Evolutionary conservation across 2,113 vertebrate genomes (phyloP).

Genomic region (Dissostichus mawsoni): DNA sequence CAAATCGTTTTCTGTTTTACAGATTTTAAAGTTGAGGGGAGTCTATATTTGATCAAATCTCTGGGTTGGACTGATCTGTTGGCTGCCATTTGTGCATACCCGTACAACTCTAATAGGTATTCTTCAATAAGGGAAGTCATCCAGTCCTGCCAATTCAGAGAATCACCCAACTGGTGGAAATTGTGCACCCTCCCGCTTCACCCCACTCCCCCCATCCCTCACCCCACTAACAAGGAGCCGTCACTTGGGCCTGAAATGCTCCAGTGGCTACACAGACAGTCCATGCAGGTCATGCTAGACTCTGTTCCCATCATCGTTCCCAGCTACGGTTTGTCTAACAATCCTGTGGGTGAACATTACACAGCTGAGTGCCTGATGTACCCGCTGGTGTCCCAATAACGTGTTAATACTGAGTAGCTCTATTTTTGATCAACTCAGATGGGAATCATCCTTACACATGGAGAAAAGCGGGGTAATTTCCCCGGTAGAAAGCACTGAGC

Average conservation of each 20-base stretch:
- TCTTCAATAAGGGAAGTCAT: not conserved
- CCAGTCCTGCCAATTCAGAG: not conserved
- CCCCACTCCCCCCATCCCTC: slow-evolving; percentile 9
- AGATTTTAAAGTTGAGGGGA: not conserved
- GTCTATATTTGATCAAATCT: not conserved
- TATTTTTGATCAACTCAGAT: slow-evolving; percentile 56
- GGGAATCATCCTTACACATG: slow-evolving; percentile 38
- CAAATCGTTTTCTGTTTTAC: not conserved
- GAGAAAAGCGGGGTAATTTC: slow-evolving; percentile 40
- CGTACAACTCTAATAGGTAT: not conserved
- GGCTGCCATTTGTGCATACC: not conserved
- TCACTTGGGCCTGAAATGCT: slow-evolving; percentile 36
- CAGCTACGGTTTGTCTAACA: slow-evolving; percentile 28
- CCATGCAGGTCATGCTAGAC: slow-evolving; percentile 18
- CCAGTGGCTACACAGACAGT: slow-evolving; percentile 20
- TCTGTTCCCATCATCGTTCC: slow-evolving; percentile 28
- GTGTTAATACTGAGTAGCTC: slow-evolving; percentile 34
- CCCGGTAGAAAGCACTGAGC: slow-evolving; percentile 6
- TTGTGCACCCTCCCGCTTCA: not conserved
- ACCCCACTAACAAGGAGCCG: slow-evolving; percentile 43
- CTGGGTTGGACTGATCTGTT: not conserved
- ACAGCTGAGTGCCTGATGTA: slow-evolving; percentile 44
- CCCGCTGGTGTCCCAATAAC: slow-evolving; percentile 23
- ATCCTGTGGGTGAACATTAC: slow-evolving; percentile 35
- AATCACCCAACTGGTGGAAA: slow-evolving; percentile 15